Evolutionary conservation across 2,888 invertebrate species (phyloP), one percentile per base, ranked within the genome.

Genomic region (Lasioglossum vierecki): DNA sequence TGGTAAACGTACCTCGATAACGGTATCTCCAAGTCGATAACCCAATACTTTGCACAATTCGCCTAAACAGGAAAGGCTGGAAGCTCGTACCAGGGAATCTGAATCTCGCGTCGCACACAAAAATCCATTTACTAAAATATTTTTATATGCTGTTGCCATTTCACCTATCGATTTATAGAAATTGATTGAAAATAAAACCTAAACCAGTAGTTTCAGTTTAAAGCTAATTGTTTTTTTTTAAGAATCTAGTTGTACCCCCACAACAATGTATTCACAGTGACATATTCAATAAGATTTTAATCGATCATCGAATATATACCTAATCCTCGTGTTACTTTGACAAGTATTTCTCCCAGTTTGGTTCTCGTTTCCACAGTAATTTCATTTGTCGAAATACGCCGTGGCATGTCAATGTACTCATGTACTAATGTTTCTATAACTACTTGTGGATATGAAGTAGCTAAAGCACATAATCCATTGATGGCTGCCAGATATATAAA

Each of bases 401-500:
- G 87, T 75, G 90, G 93, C 91, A 84, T 92, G 46, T 95, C 94
- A 18, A 96, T 94, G 94, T 97, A 98, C 94, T 98, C 97, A 80
- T 96, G 96, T 76, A 97, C 96, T 44, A 98, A 94, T 39, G 96
- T 94, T 86, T 96, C 96, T 57, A 98, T 94, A 0, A 98, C 96
- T 91, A 96, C 96, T 91, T 97, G 96, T 1, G 98, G 97, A 93
- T 96, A 97, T 77, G 96, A 94, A 53, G 96, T 95, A 18, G 97
- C 96, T 87, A 98, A 95, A 2, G 97, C 96, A 13, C 97, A 96
- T 74, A 98, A 94, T 1, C 98, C 98, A 93, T 97, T 97, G 30
- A 98, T 96, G 3, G 98, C 97, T 82, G 97, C 96, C 85, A 98
- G 95, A 94, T 98, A 98, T 82, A 98, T 96, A 93, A 98, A 98